phyloP scores from a whole-genome alignment of 2,888 invertebrate genomes.

The Diadegma fenestrale region DNA sequence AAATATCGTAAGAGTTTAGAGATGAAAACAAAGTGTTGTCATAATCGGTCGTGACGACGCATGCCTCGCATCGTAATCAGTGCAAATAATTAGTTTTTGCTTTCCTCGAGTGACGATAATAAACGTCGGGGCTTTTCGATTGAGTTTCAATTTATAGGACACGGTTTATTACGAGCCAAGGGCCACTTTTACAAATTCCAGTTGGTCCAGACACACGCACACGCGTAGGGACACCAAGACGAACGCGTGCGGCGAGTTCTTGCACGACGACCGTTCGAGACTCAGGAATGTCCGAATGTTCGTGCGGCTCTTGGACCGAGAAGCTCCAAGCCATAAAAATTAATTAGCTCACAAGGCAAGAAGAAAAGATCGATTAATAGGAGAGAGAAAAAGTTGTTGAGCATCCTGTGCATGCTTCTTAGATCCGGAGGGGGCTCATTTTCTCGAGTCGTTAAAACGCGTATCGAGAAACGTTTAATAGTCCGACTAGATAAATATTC shows the following conservation, averaged over 20 bases:
- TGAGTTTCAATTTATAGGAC: not conserved
- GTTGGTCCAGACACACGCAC: conserved; percentile 2
- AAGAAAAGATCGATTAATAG: conserved; percentile 7
- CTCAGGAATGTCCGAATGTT: conserved; percentile 68
- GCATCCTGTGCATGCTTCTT: not conserved
- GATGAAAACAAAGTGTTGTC: not conserved
- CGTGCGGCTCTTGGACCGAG: conserved; percentile 6
- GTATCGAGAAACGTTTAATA: conserved; percentile 11
- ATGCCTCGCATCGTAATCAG: not conserved
- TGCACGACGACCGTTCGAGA: conserved; percentile 60
- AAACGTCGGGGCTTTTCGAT: not conserved
- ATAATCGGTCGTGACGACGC: not conserved
- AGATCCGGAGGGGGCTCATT: conserved; percentile 7
- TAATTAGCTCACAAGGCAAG: conserved; percentile 74
- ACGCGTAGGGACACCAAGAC: not conserved
- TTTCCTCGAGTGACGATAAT: not conserved
- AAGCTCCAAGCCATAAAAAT: conserved; percentile 77
- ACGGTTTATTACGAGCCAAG: not conserved
- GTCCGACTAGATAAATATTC: not conserved
- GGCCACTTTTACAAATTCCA: conserved; percentile 15
- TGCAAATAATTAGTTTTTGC: not conserved
- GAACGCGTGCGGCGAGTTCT: conserved; percentile 52
- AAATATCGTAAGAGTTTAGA: not conserved
- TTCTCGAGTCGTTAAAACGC: conserved; percentile 2
- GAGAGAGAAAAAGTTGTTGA: conserved; percentile 30